phyloP scores from a whole-genome alignment of 2,888 invertebrate species.

The Beris chalybata region DNA sequence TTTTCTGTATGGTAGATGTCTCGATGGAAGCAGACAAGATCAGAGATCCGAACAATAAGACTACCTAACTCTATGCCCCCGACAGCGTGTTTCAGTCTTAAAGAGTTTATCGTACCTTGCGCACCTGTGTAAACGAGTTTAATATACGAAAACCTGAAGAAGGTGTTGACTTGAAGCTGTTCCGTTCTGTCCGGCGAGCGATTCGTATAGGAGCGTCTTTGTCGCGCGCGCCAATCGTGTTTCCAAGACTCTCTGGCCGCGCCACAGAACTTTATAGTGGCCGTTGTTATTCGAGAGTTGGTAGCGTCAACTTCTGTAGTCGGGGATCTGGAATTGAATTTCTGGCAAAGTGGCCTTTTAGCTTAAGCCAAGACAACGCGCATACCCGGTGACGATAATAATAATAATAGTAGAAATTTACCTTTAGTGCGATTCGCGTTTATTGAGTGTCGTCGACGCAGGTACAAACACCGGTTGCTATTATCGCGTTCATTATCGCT shows the following conservation, averaged over 20 bases:
- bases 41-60: conserved; percentile 36
- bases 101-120: conserved; percentile 54
- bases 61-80: conserved; percentile 44
- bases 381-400: too few species aligned
- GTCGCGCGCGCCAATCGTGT: not conserved
- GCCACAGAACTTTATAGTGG: too few species aligned
- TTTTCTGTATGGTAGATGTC: conserved; percentile 8
- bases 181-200: not conserved
- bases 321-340: too few species aligned
- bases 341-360: too few species aligned
- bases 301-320: conserved; percentile 20
- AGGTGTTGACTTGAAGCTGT: conserved; percentile 11
- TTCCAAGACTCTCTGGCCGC: too few species aligned
- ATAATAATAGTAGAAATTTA: too few species aligned
- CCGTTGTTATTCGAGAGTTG: conserved; percentile 25
- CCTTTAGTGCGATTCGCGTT: too few species aligned
- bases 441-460: too few species aligned
- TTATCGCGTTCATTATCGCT: too few species aligned
- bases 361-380: too few species aligned
- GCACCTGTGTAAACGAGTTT: conserved; percentile 50
- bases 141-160: conserved; percentile 21
- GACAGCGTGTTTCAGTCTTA: conserved; percentile 47
- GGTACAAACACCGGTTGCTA: too few species aligned
- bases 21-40: conserved; percentile 32
- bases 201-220: conserved; percentile 8